Evolutionary conservation across 2,113 vertebrate genomes (phyloP), one percentile per base, ranked within the genome.

Genomic region (Procavia capensis): DNA sequence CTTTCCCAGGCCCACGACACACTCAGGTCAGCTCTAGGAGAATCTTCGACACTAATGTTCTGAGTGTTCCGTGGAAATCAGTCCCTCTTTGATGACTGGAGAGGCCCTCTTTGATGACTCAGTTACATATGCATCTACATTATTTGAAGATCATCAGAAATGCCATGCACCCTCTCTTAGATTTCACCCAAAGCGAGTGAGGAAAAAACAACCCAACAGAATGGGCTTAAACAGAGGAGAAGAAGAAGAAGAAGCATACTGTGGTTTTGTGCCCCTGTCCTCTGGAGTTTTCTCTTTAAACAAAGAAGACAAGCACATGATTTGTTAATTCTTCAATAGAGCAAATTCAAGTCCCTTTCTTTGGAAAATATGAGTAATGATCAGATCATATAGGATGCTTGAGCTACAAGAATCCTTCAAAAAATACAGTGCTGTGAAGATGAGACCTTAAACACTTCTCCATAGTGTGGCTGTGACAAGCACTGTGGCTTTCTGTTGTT

Each of bases 311-410:
- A 1, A 13, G 34, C 27, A 31, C 27, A 59, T 3, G 1, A 14
- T 27, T 19, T 66, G 11, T 9, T 36, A 54, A 24, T 9, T 16
- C 11, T 29, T 45, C 34, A 45, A 17, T 41, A 27, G 22, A 43
- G 75, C 31, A 24, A n/a, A 29, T 13, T 4, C 27, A 1, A 27
- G 14, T 16, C 16, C 19, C 36, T 36, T 88, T 63, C n/a, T n/a
- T 14, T 4, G 25, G n/a, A 84, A 59, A 25, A 27, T 14, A 0
- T 0, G 3, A 0, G 9, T 39, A 31, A 64, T 2, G 1, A 2
- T 50, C 11, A 43, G 31, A 31, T 14, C 43, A 29, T 7, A 4
- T 25, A 29, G 25, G 22, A 76, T 41, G 41, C 16, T 17, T 45
- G 74, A 47, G 19, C 43, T 43, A 43, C 16, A 45, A 41, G 74